Conservation (phyloP, 2,797 vertebrate genomes). For the Distichodus sexfasciatus region DNA sequence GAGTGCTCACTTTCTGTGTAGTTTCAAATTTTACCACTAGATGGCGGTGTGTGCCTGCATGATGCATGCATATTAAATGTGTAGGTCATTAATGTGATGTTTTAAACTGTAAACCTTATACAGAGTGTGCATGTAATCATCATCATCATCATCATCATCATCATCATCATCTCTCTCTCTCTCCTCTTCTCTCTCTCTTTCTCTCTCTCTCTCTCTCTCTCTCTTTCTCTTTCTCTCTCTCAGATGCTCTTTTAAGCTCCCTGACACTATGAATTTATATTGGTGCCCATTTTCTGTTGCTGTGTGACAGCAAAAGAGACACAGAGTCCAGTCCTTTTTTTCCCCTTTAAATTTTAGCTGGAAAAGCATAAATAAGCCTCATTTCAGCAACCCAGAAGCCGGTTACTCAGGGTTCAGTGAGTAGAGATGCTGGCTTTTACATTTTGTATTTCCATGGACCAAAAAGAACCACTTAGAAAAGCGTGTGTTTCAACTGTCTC, state of each 20-base stretch:
- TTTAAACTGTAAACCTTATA: too few relatives aligned
- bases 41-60: slow-evolving; percentile 7
- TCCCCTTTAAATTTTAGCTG: slow-evolving; percentile 31
- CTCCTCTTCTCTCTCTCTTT: background rate
- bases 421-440: background rate
- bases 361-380: slow-evolving; percentile 34
- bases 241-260: background rate
- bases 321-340: slow-evolving; percentile 16
- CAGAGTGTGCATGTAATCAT: background rate
- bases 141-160: too few relatives aligned
- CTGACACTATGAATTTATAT: slow-evolving; percentile 19
- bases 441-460: background rate
- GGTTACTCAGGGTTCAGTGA: background rate
- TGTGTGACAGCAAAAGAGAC: slow-evolving; percentile 22
- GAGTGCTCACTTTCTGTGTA: too few relatives aligned
- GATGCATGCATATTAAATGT: too few relatives aligned
- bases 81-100: too few relatives aligned
- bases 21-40: slow-evolving; percentile 32
- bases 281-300: slow-evolving; percentile 8
- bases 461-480: too few relatives aligned
- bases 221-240: background rate
- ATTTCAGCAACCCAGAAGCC: slow-evolving; percentile 28
- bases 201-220: background rate
- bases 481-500: too few relatives aligned
- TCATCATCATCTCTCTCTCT: slow-evolving; percentile 9